phyloP scores from a whole-genome alignment of 2,113 vertebrate genomes.

The Seriola dumerili region DNA sequence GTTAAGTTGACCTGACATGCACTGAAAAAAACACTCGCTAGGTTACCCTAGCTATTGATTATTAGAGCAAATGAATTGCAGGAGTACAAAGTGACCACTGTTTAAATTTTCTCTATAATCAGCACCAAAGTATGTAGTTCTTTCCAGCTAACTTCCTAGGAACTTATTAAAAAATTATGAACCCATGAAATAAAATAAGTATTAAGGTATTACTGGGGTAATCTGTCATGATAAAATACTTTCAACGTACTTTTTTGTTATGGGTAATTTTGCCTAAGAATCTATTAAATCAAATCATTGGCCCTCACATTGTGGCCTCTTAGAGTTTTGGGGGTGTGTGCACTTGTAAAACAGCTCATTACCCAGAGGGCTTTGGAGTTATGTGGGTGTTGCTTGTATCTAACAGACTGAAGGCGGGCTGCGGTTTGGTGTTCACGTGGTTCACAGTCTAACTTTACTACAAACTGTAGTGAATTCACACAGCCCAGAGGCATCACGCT shows the following conservation, averaged over 20 bases:
- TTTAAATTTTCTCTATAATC: background rate
- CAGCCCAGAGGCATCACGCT: constrained; percentile 60
- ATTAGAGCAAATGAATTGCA: background rate
- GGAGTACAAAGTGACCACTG: background rate
- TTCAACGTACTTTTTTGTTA: background rate
- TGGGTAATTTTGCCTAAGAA: background rate
- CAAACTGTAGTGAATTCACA: constrained; percentile 51
- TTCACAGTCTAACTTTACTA: constrained; percentile 55
- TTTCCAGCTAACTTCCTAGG: background rate
- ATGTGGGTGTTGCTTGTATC: constrained; percentile 56
- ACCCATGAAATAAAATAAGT: background rate
- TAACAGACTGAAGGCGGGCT: constrained; percentile 46
- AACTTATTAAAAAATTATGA: background rate
- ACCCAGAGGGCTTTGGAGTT: constrained; percentile 58
- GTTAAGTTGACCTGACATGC: background rate
- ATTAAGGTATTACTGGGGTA: background rate
- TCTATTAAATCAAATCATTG: constrained; percentile 12
- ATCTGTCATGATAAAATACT: constrained; percentile 8
- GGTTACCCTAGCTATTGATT: background rate
- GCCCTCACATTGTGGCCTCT: constrained; percentile 3
- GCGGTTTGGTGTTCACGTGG: constrained; percentile 57
- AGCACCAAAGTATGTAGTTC: background rate
- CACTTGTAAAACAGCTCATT: constrained; percentile 60
- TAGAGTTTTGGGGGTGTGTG: constrained; percentile 25
- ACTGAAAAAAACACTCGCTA: background rate